Evolutionary conservation across 2,888 invertebrate species (phyloP), one percentile per base, ranked within the genome.

Genomic region (Anagyrus pseudococci): DNA sequence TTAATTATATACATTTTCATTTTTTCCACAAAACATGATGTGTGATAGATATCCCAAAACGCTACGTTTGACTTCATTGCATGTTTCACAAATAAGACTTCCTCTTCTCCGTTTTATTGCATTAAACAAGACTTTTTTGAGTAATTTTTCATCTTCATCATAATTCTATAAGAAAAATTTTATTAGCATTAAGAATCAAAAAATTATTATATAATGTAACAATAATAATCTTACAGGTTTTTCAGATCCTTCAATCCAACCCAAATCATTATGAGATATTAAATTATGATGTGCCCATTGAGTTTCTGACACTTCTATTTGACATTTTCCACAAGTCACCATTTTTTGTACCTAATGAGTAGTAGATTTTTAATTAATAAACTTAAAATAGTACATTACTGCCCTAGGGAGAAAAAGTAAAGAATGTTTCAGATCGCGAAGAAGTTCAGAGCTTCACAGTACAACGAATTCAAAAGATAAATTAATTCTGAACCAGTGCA

Each of bases 1-100:
- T 29, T 26, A 20, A 17, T 22, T 23, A 68, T 69, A 68, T 73
- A 86, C 87, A 78, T 84, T 82, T 19, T 83, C 83, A 4, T 83
- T 74, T 77, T 86, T 87, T 19, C 87, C 86, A 72, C 89, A 89
- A 54, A 83, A 83, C 50, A 84, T 75, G 49, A 86, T 76, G 73
- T 89, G 89, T 0, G 88, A 87, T 61, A 86, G 80, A 69, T 85
- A 88, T 23, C 89, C 89, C 29, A 82, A 72, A 2, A 81, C 83
- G 2, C 75, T 87, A 79, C 47, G 77, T 72, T 76, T 79, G 10
- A 50, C 2, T 17, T 22, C 68, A 0, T 82, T 82, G 73, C 89
- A 89, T 56, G 75, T 77, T 65, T 84, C 84, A 73, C 89, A 89
- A 48, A 73, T 74, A 13, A 88, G 77, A 20, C 73, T 77, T 46